These are phyloP conservation scores for Prionace glauca DNA, from an alignment of 2,797 vertebrate species.

Conservation along the genomic window DNA sequence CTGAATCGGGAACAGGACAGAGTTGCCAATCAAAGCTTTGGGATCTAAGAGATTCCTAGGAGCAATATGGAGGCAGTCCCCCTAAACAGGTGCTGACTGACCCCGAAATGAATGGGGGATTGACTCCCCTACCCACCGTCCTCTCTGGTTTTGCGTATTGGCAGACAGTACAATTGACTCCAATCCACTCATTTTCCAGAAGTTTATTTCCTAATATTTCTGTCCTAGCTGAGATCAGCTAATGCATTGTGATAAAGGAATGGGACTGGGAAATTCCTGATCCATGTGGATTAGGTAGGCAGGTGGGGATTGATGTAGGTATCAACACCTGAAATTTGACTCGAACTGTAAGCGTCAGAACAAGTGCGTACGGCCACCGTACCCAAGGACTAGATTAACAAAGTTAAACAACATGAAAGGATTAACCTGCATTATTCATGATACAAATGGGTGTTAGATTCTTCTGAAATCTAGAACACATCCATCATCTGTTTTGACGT, in stretches of 20 bases:
- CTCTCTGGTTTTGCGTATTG: background rate
- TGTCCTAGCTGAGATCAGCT: background rate
- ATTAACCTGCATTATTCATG: background rate
- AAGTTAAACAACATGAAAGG: background rate
- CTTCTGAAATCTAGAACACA: background rate
- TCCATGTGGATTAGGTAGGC: background rate
- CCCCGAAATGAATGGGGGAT: background rate
- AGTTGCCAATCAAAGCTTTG: background rate
- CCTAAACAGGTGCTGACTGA: too few relatives aligned
- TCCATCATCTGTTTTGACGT: background rate
- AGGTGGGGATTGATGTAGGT: background rate
- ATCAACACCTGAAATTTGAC: background rate
- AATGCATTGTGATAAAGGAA: background rate
- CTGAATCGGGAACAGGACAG: background rate
- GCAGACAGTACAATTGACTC: background rate
- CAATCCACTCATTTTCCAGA: background rate
- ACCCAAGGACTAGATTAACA: background rate
- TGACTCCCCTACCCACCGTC: background rate
- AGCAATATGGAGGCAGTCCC: background rate
- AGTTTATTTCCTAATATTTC: background rate
- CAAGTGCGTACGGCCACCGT: too few relatives aligned
- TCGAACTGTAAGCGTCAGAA: background rate
- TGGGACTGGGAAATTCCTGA: background rate
- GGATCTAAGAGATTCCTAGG: background rate
- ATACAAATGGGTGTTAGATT: background rate